These are phyloP conservation scores for Virgularia gustaviana DNA, from an alignment of 92 coral and sea anemone species.

Conservation along the genomic window DNA sequence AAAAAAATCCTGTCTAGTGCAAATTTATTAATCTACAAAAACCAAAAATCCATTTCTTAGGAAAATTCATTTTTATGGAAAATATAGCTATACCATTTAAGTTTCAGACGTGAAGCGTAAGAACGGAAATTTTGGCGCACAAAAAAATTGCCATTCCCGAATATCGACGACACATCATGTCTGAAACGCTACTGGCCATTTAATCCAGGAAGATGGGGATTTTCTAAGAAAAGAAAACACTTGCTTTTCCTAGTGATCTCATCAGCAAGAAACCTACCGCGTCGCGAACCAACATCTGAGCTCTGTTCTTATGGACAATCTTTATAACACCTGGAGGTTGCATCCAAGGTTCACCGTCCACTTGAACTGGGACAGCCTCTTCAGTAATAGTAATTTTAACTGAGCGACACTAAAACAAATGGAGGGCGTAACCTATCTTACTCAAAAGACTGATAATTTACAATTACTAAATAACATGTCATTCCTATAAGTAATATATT, in stretches of 20 bases:
- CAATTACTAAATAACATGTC: too few species aligned
- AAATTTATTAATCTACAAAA: too few species aligned
- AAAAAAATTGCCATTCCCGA: not conserved
- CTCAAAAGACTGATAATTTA: too few species aligned
- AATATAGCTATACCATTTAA: too few species aligned
- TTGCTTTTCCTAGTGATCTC: not conserved
- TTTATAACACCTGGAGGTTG: constrained; percentile 94
- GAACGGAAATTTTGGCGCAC: not conserved
- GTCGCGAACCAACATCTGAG: constrained; percentile 97
- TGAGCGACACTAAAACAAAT: constrained; percentile 81
- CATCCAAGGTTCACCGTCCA: constrained; percentile 99
- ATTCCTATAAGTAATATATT: too few species aligned
- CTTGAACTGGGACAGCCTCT: constrained; percentile 93
- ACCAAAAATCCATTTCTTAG: too few species aligned
- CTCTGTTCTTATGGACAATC: constrained; percentile 95
- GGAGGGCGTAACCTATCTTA: too few species aligned
- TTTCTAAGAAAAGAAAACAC: not conserved
- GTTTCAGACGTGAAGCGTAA: too few species aligned
- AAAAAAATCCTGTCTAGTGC: too few species aligned
- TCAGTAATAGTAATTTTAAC: constrained; percentile 86
- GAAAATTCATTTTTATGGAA: too few species aligned
- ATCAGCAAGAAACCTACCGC: constrained; percentile 57
- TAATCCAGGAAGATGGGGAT: not conserved
- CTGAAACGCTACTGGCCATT: too few species aligned
- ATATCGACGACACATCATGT: not conserved